Base-by-base conservation (phyloP, 2,888 invertebrate genomes). In the Bellardia bayeri region DNA sequence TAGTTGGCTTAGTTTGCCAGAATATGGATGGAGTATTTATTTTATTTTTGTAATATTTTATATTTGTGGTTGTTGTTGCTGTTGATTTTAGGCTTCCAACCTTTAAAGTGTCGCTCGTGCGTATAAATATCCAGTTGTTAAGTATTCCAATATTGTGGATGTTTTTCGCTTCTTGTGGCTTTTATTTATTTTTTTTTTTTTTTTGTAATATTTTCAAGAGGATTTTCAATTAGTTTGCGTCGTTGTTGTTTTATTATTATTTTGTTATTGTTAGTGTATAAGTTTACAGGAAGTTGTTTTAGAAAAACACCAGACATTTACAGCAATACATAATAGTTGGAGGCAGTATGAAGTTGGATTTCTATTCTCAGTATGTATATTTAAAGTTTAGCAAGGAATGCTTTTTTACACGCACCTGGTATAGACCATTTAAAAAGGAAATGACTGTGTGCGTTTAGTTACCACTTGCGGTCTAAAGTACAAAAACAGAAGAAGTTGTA, bases 1-100 rank as follows among this genome's bases (percentile, higher is more conserved):
- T 87, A 84, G 72, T 87, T 87, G 87, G 87, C 87, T 74, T 69
- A 45, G 45, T 82, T 63, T 87, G 84, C 87, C 87, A 64, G 78
- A 85, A 75, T 81, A 81, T 85, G 75, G 85, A 85, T 75, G 83
- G 83, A 78, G 71, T 72, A 78, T 71, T 83, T 78, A 33, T 78
- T 56, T 33, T 63, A 71, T 37, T 74, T 66, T 82, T 58, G 14
- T 74, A 66, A 4, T 33, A 3, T 23, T n/a, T 23, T 23, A 23
- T 69, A 2, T 51, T 51, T 23, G 40, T 33, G 42, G 13, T 66
- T 66, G 6, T 80, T 63, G n/a, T 66, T 82, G 11, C 69, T 74
- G 51, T 82, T 79, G 54, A 42, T 74, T 74, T 61, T 58, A 66
- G 75, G 56, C 56, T 85, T 80, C 16, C 16, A 75, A 72, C 33